These are phyloP conservation scores for Yponomeuta cagnagella DNA, from an alignment of 2,888 invertebrate species.

Conservation along the genomic window DNA sequence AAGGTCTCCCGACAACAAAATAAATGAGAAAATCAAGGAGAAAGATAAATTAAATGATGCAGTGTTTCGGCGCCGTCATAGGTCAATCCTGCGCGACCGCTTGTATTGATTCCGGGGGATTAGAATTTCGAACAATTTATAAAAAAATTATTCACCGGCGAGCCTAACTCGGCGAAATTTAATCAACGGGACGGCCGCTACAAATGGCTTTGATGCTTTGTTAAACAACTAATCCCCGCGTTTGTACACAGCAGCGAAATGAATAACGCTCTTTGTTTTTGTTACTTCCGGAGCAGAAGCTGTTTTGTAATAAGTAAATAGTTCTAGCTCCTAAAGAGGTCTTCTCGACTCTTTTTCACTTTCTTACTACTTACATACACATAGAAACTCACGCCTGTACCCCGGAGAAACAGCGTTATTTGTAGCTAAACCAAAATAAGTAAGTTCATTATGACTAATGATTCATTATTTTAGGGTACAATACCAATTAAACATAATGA, in stretches of 20 bases:
- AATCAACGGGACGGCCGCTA: conserved; percentile 8
- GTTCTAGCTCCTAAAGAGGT: neutral
- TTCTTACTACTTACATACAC: neutral
- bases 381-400: no score
- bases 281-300: neutral
- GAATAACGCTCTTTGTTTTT: neutral
- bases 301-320: neutral
- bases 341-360: neutral
- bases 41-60: conserved; percentile 36
- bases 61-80: conserved; percentile 6
- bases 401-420: neutral
- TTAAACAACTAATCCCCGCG: conserved; percentile 16
- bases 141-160: neutral
- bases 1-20: conserved; percentile 56
- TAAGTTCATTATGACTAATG: neutral
- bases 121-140: conserved; percentile 7
- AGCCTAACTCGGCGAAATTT: conserved; percentile 10
- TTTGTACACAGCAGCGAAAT: neutral
- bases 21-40: conserved; percentile 46
- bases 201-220: conserved; percentile 11
- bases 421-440: neutral
- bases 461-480: neutral
- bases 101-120: conserved; percentile 1
- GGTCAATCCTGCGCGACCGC: neutral
- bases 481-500: neutral